Evolutionary conservation across 2,113 vertebrate genomes (phyloP), one percentile per base, ranked within the genome.

Genomic region (Motacilla tschutschensis): DNA sequence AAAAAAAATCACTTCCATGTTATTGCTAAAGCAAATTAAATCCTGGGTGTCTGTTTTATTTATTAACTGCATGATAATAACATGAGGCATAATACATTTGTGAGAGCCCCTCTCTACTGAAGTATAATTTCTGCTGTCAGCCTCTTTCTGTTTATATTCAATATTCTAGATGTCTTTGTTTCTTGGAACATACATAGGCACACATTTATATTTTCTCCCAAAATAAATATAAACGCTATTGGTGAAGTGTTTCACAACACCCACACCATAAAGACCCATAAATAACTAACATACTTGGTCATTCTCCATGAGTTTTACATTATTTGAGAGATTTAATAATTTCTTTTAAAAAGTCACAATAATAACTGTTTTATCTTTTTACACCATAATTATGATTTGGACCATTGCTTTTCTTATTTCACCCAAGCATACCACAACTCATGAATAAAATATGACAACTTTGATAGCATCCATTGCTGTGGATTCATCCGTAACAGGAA

Each of bases 361-460:
- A 95, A 96, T 93, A 96, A 96, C 92, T 85, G 91, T 83, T 96
- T 95, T 96, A 94, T 95, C 94, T 95, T 96, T 93, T 93, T 96
- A 95, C 92, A 94, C 94, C 74, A 50, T 96, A 96, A 97, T 98
- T 97, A 96, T 93, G 92, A 97, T 96, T 95, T 95, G 96, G 95
- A 97, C 96, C 94, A 94, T 95, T 96, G 97, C 96, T 97, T 98
- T 96, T 94, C 96, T 97, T 97, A 95, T 97, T 97, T 97, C 95
- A 97, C 92, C 92, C 94, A 96, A 95, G 96, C 98, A 97, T 94
- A 96, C 94, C 96, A 96, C 97, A 97, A 96, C 96, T 98, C 97
- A 98, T 98, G 96, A 98, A 99, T 99, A 98, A 99, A 98, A 98
- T 97, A 98, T 98, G 97, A 97, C 97, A 97, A 97, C 95, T 97